A percentile compares a stretch with the other conserved stretches of the same genome.
phyloP scores from a whole-genome alignment of 2,797 vertebrate species.

The Clamator glandarius region DNA sequence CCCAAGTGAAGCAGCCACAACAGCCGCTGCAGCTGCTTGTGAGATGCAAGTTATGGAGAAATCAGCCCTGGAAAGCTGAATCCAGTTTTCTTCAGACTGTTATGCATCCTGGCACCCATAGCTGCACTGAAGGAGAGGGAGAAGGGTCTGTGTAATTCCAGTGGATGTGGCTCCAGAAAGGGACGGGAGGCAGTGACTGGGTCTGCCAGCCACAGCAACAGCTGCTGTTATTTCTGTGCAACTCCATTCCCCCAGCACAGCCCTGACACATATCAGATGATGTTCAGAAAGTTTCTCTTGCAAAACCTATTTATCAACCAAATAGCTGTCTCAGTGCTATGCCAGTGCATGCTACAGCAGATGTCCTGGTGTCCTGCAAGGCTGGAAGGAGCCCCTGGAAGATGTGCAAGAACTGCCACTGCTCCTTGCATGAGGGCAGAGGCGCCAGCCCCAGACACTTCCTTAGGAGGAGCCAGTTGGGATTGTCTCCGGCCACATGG shows the following conservation, averaged over 20 bases:
- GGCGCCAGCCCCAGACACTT: neutral
- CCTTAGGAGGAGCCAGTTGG: neutral
- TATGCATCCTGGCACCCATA: neutral
- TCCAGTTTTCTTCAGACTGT: neutral
- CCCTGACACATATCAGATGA: neutral
- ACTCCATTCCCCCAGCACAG: fast-evolving
- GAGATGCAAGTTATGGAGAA: neutral
- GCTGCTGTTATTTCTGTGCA: neutral
- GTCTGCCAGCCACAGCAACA: neutral
- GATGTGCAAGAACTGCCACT: neutral
- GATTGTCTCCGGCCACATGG: neutral
- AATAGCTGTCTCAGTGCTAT: fast-evolving
- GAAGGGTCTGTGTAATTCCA: neutral
- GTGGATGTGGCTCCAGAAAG: neutral
- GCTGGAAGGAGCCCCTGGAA: neutral
- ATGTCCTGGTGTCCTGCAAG: neutral
- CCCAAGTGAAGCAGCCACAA: neutral
- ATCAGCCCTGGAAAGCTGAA: neutral
- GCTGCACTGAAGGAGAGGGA: neutral
- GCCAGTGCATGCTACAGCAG: no score
- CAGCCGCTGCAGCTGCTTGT: neutral
- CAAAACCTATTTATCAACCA: neutral
- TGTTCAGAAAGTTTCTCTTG: neutral
- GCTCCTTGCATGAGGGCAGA: neutral
- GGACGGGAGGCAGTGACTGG: neutral